A percentile compares a stretch with the other conserved stretches of the same genome.
Conservation (phyloP, 2,888 invertebrate genomes). For the Cistogaster globosa region DNA sequence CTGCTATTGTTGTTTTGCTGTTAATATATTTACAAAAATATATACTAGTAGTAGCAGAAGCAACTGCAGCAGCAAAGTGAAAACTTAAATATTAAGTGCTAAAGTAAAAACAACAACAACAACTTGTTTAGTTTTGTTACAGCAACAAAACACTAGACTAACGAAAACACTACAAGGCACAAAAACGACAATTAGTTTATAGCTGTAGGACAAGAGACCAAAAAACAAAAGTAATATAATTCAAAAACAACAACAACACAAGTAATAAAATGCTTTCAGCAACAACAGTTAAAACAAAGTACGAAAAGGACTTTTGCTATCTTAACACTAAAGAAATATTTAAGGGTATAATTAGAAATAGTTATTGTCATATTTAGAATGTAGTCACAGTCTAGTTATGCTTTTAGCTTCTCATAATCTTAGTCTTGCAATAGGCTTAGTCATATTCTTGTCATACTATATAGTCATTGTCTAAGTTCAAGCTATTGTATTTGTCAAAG, state of each 20-base stretch:
- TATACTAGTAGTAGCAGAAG: neutral
- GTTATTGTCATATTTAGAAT: neutral
- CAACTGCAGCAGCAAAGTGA: constrained; percentile 45
- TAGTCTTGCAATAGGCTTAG: neutral
- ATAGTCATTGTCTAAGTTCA: too few relatives aligned
- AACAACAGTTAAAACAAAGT: neutral
- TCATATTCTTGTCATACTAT: too few relatives aligned
- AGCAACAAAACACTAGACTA: neutral
- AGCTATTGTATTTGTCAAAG: too few relatives aligned
- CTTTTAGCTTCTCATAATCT: neutral
- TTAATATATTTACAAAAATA: constrained; percentile 3
- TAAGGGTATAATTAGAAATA: neutral
- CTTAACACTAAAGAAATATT: neutral
- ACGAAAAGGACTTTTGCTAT: neutral
- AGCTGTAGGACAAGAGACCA: constrained; percentile 64
- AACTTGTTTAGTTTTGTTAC: neutral
- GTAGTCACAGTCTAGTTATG: neutral
- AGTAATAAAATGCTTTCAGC: neutral
- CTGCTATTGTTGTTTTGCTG: neutral
- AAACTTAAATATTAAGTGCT: constrained; percentile 62
- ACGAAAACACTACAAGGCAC: constrained; percentile 23
- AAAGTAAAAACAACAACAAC: constrained; percentile 23
- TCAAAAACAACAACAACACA: neutral
- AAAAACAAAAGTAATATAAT: constrained; percentile 57
- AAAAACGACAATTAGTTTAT: constrained; percentile 63